phyloP scores from a whole-genome alignment of 2,113 vertebrate genomes.

The Gracilinanus agilis region DNA sequence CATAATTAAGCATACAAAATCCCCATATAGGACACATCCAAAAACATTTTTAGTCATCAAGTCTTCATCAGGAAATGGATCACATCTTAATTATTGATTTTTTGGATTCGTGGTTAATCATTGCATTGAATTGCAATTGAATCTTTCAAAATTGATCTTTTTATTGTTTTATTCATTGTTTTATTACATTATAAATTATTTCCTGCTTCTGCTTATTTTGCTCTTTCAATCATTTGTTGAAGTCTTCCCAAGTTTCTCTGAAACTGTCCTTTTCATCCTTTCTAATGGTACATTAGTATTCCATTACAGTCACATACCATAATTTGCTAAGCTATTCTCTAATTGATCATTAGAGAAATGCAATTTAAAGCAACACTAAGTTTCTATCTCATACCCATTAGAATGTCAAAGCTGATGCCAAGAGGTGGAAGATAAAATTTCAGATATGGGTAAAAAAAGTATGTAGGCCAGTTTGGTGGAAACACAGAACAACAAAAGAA shows the following conservation, averaged over 20 bases:
- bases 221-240: neutral
- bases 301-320: neutral
- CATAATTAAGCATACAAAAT: neutral
- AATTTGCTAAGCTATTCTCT: neutral
- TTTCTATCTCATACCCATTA: neutral
- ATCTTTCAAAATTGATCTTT: neutral
- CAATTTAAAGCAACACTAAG: neutral
- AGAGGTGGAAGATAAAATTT: neutral
- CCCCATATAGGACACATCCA: neutral
- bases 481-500: too few species aligned
- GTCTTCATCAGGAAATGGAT: neutral
- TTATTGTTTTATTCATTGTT: neutral
- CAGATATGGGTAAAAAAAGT: neutral
- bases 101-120: neutral
- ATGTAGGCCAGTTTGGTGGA: neutral
- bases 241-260: neutral
- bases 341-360: too few species aligned
- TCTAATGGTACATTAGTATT: neutral
- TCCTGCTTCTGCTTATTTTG: neutral
- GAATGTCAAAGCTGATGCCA: neutral
- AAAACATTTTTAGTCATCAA: neutral
- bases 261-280: neutral
- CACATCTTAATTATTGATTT: neutral
- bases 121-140: neutral
- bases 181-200: neutral